These are phyloP conservation scores for Oscheius sp. DNA, from an alignment of 1,140 invertebrate genomes.

Conservation along the genomic window DNA sequence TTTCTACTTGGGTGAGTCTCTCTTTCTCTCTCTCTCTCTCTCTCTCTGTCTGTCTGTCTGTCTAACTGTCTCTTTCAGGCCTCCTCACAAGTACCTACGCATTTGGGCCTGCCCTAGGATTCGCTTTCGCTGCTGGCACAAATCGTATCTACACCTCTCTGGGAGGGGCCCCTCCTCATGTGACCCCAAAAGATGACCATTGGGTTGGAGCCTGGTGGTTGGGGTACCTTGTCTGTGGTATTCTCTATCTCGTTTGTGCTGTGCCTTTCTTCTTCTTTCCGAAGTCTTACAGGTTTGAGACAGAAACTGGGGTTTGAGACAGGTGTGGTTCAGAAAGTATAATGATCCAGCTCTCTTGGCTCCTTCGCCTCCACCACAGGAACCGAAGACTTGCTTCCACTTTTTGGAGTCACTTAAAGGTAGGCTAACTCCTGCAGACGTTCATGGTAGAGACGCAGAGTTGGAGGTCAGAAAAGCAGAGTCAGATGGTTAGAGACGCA, in stretches of 20 bases:
- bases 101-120: slow-evolving; percentile 35
- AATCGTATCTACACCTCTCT: slow-evolving; percentile 34
- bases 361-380: not conserved
- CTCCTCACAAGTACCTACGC: slow-evolving; percentile 33
- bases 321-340: too few species aligned
- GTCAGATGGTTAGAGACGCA: too few species aligned
- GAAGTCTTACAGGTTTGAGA: not conserved
- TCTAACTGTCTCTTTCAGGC: slow-evolving; percentile 11
- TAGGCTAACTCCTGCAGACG: not conserved
- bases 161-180: slow-evolving; percentile 25
- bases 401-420: slow-evolving; percentile 11
- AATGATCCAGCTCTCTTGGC: not conserved
- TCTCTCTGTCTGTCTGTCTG: too few species aligned
- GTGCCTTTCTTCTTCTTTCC: slow-evolving; percentile 36
- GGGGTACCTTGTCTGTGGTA: slow-evolving; percentile 27
- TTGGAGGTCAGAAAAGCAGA: too few species aligned
- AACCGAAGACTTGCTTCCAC: not conserved
- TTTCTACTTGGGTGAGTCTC: not conserved
- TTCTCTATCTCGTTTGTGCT: slow-evolving; percentile 20
- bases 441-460: not conserved
- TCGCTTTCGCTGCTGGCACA: slow-evolving; percentile 19
- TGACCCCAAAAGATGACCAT: slow-evolving; percentile 29
- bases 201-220: slow-evolving; percentile 40
- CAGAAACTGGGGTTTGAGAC: too few species aligned
- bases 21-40: not conserved